These are phyloP conservation scores for Octomys mimax DNA, from an alignment of 2,797 vertebrate genomes.

Conservation along the genomic window DNA sequence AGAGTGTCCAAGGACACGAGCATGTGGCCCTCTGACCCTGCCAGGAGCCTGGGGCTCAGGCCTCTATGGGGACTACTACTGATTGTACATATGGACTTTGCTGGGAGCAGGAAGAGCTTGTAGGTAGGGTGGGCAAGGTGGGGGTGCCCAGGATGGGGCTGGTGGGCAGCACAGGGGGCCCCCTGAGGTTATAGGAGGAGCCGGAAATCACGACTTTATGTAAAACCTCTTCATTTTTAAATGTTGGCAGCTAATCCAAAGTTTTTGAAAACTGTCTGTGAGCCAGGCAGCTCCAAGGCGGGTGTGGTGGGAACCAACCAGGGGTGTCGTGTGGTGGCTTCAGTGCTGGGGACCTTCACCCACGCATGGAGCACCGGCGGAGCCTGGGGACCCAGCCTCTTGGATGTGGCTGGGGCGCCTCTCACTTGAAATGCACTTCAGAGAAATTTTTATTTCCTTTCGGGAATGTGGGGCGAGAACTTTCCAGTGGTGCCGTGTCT, in stretches of 20 bases:
- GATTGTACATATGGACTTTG: accelerated
- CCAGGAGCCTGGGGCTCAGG: not conserved
- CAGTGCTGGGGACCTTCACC: not conserved
- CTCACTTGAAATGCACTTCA: slow-evolving; percentile 1
- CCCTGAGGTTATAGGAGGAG: slow-evolving; percentile 35
- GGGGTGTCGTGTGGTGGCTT: not conserved
- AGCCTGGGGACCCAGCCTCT: not conserved
- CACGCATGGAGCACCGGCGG: accelerated
- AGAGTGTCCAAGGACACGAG: not conserved
- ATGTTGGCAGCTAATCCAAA: slow-evolving; percentile 15
- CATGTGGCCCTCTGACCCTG: not conserved
- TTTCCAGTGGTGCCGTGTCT: slow-evolving; percentile 52
- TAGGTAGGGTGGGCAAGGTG: not conserved
- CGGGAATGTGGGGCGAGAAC: slow-evolving; percentile 16
- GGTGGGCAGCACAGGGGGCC: not conserved
- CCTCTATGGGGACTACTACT: too few relatives aligned
- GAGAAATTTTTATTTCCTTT: slow-evolving; percentile 76
- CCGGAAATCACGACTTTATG: slow-evolving; percentile 21
- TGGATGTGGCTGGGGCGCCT: not conserved
- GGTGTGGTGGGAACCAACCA: not conserved
- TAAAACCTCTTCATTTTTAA: slow-evolving; percentile 66
- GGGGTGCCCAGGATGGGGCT: not conserved
- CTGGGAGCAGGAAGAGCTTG: accelerated
- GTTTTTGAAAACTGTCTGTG: not conserved
- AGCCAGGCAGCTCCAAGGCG: not conserved